These are phyloP conservation scores for Nasua narica DNA, from an alignment of 2,797 vertebrate species.

Conservation along the genomic window DNA sequence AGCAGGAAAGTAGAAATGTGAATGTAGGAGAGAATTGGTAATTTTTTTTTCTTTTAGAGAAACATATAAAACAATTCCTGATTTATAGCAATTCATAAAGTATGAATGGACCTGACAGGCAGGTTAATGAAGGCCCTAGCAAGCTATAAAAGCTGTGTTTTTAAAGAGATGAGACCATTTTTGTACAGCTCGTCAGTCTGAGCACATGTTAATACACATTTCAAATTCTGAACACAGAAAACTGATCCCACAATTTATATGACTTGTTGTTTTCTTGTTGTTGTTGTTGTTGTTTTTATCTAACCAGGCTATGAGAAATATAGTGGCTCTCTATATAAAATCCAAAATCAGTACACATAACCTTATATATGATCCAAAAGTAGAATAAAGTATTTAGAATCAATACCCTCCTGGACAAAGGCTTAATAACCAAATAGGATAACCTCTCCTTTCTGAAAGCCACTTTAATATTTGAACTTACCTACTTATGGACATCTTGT, in stretches of 20 bases:
- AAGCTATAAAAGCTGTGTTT: neutral
- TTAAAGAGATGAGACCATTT: neutral
- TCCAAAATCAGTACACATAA: neutral
- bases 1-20: neutral
- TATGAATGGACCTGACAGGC: neutral
- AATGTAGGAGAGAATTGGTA: neutral
- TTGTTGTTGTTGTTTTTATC: neutral
- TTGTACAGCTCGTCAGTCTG: neutral
- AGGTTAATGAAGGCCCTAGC: neutral
- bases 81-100: conserved; percentile 18
- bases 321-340: neutral
- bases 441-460: neutral
- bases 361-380: neutral
- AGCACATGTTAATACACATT: neutral
- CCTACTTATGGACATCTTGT: neutral
- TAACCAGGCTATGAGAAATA: neutral
- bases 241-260: neutral
- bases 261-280: neutral
- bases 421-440: neutral
- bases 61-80: neutral
- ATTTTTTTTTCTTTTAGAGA: conserved; percentile 1
- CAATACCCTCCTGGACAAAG: neutral
- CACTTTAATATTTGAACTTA: neutral
- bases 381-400: neutral
- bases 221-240: neutral